Base-by-base conservation (phyloP, 2,113 vertebrate genomes). In the Myiozetetes cayanensis region DNA sequence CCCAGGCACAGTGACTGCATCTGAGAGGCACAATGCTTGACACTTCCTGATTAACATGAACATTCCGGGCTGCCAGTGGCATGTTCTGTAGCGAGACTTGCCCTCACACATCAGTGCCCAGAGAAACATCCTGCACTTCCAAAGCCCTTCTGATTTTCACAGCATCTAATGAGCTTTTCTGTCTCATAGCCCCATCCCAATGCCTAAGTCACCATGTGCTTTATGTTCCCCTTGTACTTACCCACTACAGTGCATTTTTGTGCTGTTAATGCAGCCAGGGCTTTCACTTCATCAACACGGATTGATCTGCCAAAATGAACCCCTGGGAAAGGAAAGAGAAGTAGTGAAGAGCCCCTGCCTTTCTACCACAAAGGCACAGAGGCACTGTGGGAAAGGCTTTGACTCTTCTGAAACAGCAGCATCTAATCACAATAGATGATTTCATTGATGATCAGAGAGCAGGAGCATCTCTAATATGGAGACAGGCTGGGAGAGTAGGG, bases 241-340 rank as follows among this genome's bases (percentile, higher is more conserved):
- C 91, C 84, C 41, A 56, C 89, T 8, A 21, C 7, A 1, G 94
- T 12, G n/a, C 85, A 77, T 87, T 85, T 89, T 27, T 86, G 91
- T 56, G 93, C 94, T 28, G 22, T 96, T 87, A 96, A 74, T 91
- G 88, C 91, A 91, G 94, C 89, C 90, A 56, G 85, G 37, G 91
- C 93, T 90, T 95, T 96, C 77, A 92, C 87, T 78, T 83, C 91
- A 70, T 82, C 5, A 0, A 46, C 62, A 22, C 18, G 31, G 6
- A 93, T 8, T 49, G 88, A 96, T 33, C 58, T 75, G 72, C 91
- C 93, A 79, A 93, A 97, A 88, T 0, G 9, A 95, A 39, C 74
- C 68, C 84, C 82, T 93, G 94, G 59, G 92, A 90, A 58, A 74
- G 61, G 65, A 90, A 9, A 94, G 35, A 76, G 70, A 83, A 63